Percentiles rank a stretch among this genome's conserved stretches.
phyloP scores from a whole-genome alignment of 2,888 invertebrate species.

The Ophraella communa region DNA sequence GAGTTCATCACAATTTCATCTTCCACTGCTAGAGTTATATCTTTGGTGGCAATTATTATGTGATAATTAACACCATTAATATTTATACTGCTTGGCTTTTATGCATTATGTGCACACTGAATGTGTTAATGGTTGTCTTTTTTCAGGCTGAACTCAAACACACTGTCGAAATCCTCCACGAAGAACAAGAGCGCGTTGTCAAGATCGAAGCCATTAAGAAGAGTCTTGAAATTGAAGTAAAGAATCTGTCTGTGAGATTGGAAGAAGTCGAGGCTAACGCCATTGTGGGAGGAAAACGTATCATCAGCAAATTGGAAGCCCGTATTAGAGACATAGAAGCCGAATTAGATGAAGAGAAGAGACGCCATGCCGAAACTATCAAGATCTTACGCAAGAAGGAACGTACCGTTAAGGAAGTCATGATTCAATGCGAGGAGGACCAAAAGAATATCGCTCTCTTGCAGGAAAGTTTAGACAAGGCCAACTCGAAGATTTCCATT shows the following conservation, averaged over 20 bases:
- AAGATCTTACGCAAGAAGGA: constrained; percentile 99
- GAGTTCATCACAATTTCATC: too few relatives aligned
- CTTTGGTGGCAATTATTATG: too few relatives aligned
- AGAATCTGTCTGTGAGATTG: constrained; percentile 90
- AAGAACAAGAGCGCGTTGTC: constrained; percentile 95
- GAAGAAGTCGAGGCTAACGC: constrained; percentile 98
- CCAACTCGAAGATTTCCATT: constrained; percentile 84
- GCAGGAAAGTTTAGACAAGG: constrained; percentile 89
- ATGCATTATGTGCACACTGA: too few relatives aligned
- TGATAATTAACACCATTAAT: too few relatives aligned
- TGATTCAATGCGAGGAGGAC: constrained; percentile 95
- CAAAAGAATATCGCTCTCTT: constrained; percentile 93
- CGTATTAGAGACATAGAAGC: constrained; percentile 93
- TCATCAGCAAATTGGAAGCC: constrained; percentile 97
- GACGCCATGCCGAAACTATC: constrained; percentile 95
- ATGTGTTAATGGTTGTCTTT: too few relatives aligned
- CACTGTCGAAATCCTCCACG: constrained; percentile 91
- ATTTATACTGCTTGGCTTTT: too few relatives aligned
- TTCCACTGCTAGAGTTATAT: too few relatives aligned
- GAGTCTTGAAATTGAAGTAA: constrained; percentile 96
- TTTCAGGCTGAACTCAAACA: constrained; percentile 87
- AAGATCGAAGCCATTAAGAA: constrained; percentile 98
- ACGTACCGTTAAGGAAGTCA: constrained; percentile 92
- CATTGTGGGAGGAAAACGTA: constrained; percentile 94
- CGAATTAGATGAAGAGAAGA: constrained; percentile 95